These are phyloP conservation scores for Orthosia cruda DNA, from an alignment of 2,888 invertebrate genomes.

Conservation along the genomic window DNA sequence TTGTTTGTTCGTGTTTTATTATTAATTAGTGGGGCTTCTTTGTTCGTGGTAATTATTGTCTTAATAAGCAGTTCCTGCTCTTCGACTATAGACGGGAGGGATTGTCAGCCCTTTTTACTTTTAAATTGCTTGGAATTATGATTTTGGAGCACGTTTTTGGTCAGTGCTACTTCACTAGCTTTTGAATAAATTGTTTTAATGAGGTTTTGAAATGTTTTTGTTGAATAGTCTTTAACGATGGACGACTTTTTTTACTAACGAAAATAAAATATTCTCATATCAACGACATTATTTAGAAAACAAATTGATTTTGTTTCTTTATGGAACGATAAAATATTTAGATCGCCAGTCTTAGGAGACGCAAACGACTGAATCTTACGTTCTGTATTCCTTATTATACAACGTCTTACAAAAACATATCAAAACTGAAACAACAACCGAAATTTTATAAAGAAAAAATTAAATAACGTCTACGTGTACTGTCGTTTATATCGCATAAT, in stretches of 20 bases:
- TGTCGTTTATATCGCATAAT: conserved; percentile 90
- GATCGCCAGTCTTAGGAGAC: not conserved
- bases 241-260: not conserved
- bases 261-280: not conserved
- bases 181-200: conserved; percentile 44
- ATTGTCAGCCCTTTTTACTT: conserved; percentile 85
- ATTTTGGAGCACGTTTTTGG: conserved; percentile 76
- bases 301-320: not conserved
- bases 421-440: conserved; percentile 58
- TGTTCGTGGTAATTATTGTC: conserved; percentile 92
- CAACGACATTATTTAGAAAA: not conserved
- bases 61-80: conserved; percentile 91
- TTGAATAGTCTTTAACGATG: not conserved
- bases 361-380: not conserved
- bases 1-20: conserved; percentile 92
- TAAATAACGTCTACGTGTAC: conserved; percentile 80
- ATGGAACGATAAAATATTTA: not conserved
- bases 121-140: conserved; percentile 82
- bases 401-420: conserved; percentile 36
- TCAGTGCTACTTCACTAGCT: conserved; percentile 49
- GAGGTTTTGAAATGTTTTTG: conserved; percentile 19
- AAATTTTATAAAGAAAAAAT: conserved; percentile 62
- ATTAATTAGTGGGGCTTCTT: conserved; percentile 91
- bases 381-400: not conserved
- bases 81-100: conserved; percentile 86